Evolutionary conservation across 2,797 vertebrate genomes (phyloP).

Genomic region (Hyperoplus lanceolatus): DNA sequence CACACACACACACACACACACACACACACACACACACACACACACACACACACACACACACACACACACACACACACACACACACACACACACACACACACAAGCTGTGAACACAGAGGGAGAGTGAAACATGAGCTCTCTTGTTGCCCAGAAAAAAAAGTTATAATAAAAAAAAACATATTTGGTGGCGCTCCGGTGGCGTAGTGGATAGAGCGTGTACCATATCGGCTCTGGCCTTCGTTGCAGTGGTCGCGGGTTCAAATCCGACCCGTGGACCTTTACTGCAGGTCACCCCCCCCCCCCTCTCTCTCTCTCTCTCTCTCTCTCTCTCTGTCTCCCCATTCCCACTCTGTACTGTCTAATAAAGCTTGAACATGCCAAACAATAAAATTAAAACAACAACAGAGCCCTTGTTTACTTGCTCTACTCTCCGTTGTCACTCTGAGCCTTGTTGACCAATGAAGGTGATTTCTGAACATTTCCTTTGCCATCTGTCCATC

Average conservation of each 20-base stretch:
- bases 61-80: conserved; percentile 9
- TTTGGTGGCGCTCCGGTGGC: too few relatives aligned
- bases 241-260: too few relatives aligned
- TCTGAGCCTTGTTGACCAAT: not conserved
- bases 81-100: conserved; percentile 11
- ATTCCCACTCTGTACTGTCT: too few relatives aligned
- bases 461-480: not conserved
- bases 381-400: too few relatives aligned
- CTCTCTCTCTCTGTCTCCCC: too few relatives aligned
- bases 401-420: too few relatives aligned
- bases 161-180: conserved; percentile 31
- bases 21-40: conserved; percentile 4
- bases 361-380: too few relatives aligned
- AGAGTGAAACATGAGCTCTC: conserved; percentile 49
- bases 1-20: conserved; percentile 4
- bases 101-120: conserved; percentile 28
- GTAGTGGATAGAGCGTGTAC: too few relatives aligned
- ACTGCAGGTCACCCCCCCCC: too few relatives aligned
- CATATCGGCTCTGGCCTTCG: too few relatives aligned
- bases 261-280: too few relatives aligned
- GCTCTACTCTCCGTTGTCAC: not conserved
- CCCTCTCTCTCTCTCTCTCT: too few relatives aligned
- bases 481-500: not conserved
- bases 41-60: conserved; percentile 10
- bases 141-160: conserved; percentile 31